Evolutionary conservation across 2,797 vertebrate species (phyloP).

Genomic region (Myotis vivesi): DNA sequence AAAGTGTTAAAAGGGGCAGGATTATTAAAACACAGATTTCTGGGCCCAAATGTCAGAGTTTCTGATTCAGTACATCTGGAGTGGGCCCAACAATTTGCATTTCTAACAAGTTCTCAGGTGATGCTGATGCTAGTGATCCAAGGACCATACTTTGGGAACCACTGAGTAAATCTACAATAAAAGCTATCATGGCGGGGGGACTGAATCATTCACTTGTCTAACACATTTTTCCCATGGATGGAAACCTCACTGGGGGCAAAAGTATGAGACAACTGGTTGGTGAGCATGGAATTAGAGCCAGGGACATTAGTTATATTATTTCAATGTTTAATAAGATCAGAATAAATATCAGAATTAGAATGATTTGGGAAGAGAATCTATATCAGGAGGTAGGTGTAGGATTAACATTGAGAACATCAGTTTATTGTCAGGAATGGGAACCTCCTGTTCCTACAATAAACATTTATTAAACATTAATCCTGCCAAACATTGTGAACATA

Average conservation of each 20-base stretch:
- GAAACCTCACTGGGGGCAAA: not conserved
- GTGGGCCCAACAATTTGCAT: not conserved
- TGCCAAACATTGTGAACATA: not conserved
- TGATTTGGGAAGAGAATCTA: not conserved
- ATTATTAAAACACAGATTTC: not conserved
- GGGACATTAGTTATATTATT: not conserved
- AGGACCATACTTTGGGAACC: not conserved
- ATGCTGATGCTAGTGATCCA: not conserved
- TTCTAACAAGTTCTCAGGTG: not conserved
- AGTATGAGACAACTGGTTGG: not conserved
- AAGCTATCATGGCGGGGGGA: not conserved
- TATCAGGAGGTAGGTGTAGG: not conserved
- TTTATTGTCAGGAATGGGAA: not conserved
- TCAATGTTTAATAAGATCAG: not conserved
- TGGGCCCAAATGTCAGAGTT: not conserved
- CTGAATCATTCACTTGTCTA: not conserved
- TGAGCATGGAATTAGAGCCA: not conserved
- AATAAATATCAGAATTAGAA: not conserved
- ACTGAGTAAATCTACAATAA: not conserved
- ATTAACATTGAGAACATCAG: not conserved
- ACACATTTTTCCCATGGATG: not conserved
- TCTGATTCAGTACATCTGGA: not conserved
- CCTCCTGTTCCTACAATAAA: not conserved
- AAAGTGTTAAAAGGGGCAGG: not conserved
- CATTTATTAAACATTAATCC: not conserved